Base-by-base conservation (phyloP, 2,888 invertebrate species). In the Lycia hirtaria region DNA sequence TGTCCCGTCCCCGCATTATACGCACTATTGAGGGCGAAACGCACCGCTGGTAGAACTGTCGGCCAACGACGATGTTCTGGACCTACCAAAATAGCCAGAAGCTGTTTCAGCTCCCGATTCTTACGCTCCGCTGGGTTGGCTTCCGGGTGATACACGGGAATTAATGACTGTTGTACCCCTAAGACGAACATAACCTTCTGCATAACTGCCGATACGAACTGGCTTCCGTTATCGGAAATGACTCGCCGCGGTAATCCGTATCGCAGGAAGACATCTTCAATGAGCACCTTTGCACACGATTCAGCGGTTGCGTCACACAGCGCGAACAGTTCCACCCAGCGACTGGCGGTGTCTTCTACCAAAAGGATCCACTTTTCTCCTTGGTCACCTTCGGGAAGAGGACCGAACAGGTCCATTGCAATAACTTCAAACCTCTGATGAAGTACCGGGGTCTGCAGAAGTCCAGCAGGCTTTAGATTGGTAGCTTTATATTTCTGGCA, bases 121-220 rank as follows among this genome's bases (percentile, higher is more conserved):
- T 28, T 28, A 9, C 28, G 28, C 28, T 28, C 9, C 10, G 30
- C 30, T 2, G 10, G 30, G n/a, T 30, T 30, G 30, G 75, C 71
- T 20, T 75, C 69, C 0, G 80, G 80, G 35, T 83, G 79, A 57
- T 81, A 80, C 0, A 75, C 44, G 0, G 79, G 76, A 2, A 67
- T 68, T 0, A 76, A 38, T 9, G 24, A 35, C 9, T 72, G 71
- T 7, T 63, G 43, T 0, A 69, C 37, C 0, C 64, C 67, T 5
- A 71, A 14, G 0, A 64, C 6, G n/a, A 33, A 62, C 53, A n/a
- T n/a, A n/a, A n/a, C n/a, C n/a, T n/a, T n/a, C n/a, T n/a, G n/a
- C n/a, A n/a, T n/a, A 62, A 61, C 64, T 0, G 59, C 65, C 0
- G 68, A 48, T 0, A 72, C 56, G 52, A 75, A 75, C 15, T 75